Percentiles rank a stretch among this genome's conserved stretches.
Conservation (phyloP, 1,140 invertebrate genomes). For the Antheraea mylitta region DNA sequence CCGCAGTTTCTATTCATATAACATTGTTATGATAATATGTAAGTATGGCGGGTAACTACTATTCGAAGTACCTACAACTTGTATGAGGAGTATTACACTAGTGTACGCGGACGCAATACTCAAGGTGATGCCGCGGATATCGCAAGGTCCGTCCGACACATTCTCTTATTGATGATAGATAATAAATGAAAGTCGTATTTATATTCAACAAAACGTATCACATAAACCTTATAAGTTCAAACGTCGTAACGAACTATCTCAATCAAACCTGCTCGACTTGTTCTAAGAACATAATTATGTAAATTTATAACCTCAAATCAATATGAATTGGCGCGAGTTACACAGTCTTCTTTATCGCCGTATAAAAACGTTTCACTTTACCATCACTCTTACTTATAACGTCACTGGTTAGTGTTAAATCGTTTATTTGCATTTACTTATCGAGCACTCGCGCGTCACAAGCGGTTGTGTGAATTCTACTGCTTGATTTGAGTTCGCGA, state of each 20-base stretch:
- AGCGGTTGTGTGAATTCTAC: slow-evolving; percentile 39
- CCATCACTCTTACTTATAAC: slow-evolving; percentile 16
- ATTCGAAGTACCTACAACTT: neutral
- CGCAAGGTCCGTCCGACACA: slow-evolving; percentile 62
- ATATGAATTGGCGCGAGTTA: neutral
- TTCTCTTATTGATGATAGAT: slow-evolving; percentile 53
- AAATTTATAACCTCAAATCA: neutral
- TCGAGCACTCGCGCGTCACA: slow-evolving; percentile 27
- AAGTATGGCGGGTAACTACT: slow-evolving; percentile 13
- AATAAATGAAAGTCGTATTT: slow-evolving; percentile 58
- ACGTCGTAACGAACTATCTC: neutral
- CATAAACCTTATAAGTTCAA: neutral
- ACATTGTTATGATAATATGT: slow-evolving; percentile 25
- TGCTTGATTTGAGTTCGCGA: slow-evolving; percentile 39
- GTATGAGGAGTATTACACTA: slow-evolving; percentile 23
- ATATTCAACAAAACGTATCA: slow-evolving; percentile 5
- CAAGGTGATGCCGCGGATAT: slow-evolving; percentile 54
- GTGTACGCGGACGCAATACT: slow-evolving; percentile 28
- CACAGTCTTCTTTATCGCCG: neutral
- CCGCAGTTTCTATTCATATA: neutral
- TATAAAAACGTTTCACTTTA: slow-evolving; percentile 14
- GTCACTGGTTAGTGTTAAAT: slow-evolving; percentile 14
- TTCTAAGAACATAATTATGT: neutral
- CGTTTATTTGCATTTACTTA: slow-evolving; percentile 18
- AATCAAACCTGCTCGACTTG: neutral